Base-by-base conservation (phyloP, 2,888 invertebrate genomes). In the Neoascia interrupta region DNA sequence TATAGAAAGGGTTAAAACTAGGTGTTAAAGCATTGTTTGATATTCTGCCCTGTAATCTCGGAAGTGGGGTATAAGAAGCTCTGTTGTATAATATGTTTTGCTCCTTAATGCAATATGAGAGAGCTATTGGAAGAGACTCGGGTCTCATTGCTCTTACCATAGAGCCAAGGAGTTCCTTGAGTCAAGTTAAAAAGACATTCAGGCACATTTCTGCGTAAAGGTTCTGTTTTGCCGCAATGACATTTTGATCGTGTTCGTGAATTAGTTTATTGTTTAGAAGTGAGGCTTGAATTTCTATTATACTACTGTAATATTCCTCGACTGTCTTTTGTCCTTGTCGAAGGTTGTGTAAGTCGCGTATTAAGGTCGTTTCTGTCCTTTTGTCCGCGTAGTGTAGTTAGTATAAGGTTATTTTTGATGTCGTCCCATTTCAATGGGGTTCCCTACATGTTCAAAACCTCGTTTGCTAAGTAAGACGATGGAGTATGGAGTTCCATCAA, bases 91-190 rank as follows among this genome's bases (percentile, higher is more conserved):
- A 61, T 8, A 81, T 81, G 26, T 79, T 81, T 43, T 81, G 76
- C 58, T 82, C 81, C 36, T 70, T 61, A 11, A 82, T 74, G 28
- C 82, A 82, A n/a, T 34, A 80, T 2, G 63, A 56, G 11, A 82
- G 76, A 8, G 81, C 82, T 8, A 11, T 36, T 28, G 72, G 43
- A n/a, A 73, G 28, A 8, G 81, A 63, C 5, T 63, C 61, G 31
- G 81, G 82, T 54, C 58, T 74, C 79, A 81, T 82, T 18, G 82
- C 79, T 58, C 82, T 73, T 73, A 45, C n/a, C 11, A 5, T 45
- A 1, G 45, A n/a, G 2, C 45, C 45, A 19, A 45, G 5, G 5
- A 19, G 45, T 45, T 45, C 21, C 10, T 11, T 45, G 6, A 45
- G 13, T 2, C 45, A 6, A 18, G 21, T n/a, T 8, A 45, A 10